Evolutionary conservation across 2,888 invertebrate species (phyloP), one percentile per base, ranked within the genome.

Genomic region (Leucophenga maculata): DNA sequence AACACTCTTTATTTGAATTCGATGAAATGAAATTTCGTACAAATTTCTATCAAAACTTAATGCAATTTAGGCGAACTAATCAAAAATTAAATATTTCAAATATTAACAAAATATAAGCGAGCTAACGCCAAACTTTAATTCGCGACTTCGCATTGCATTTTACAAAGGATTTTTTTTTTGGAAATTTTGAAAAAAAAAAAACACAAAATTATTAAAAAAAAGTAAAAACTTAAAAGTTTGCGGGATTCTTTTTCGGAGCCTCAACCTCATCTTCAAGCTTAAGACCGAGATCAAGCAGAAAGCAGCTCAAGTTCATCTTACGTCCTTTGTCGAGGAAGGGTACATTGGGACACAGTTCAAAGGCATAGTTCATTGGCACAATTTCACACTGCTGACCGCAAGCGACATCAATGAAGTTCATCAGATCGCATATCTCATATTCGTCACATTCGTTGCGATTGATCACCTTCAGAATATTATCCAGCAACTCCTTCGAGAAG

Each of bases 401-500:
- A 79, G 91, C 91, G 72, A 93, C 91, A 86, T 96, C 92, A 70
- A 96, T 86, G 82, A 95, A 95, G 65, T 90, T 87, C 83, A 95
- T 86, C 67, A 96, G 88, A 80, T 95, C 94, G 2, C 91, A 90
- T 68, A 93, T 93, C 69, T 91, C 90, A 20, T 95, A 89, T 74
- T 92, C 91, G 68, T 92, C 92, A 46, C 92, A 88, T 13, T 92
- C 91, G 75, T 94, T 93, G 78, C 91, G 92, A 22, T 90, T 88
- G 57, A 94, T 85, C 0, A 88, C 84, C 31, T 72, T 76, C 44
- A 95, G 88, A 89, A 95, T 91, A 72, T 92, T 92, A 72, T 93
- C 91, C 77, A 94, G 88, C 0, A 95, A 89, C 73, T 94, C 92
- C 14, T 89, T 83, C 73, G 91, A 92, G 20, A 95, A 86, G 0